Evolutionary conservation across 2,113 vertebrate species (phyloP), one percentile per base, ranked within the genome.

Genomic region (Indicator maculatus): DNA sequence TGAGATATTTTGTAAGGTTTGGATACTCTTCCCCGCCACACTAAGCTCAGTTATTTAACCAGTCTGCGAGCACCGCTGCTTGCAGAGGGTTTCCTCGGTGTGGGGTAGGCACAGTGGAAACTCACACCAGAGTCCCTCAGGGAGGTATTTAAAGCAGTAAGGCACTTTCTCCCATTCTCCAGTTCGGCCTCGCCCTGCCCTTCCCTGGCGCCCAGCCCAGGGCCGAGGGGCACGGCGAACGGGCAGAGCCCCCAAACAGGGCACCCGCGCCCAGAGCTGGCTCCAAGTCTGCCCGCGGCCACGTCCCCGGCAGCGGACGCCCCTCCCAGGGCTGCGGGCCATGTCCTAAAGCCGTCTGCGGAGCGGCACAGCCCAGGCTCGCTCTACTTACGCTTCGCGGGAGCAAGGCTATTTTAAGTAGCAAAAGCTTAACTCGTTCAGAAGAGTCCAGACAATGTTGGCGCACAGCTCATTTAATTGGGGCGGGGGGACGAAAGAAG

Each of bases 301-400:
- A 12, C 27, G 33, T 38, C 23, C 71, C 38, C 53, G 5, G 13
- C 38, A 21, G 73, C 55, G 23, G 55, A 24, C 16, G 15, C 45
- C 56, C 66, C 9, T 30, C 16, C 23, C 53, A 15, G 33, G 55
- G 38, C 79, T 21, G 63, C n/a, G 27, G n/a, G 16, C 19, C 58
- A 15, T 8, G 70, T 44, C 69, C 5, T 11, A 21, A 1, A 26
- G 64, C 79, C 79, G 20, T 1, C 53, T 15, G 66, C 50, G 33
- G 8, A 7, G 72, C 31, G 56, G 67, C 39, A 11, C 63, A 10
- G 82, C 69, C 20, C 75, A 3, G 36, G 59, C 21, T 8, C 56
- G 31, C 75, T 59, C 38, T 89, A 95, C 95, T 93, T 82, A 95
- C 90, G 82, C 90, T 50, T 74, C 27, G 76, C 79, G 24, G 83